phyloP scores from a whole-genome alignment of 53 echinoderm and acorn worm genomes.

The Echinometra lucunter region DNA sequence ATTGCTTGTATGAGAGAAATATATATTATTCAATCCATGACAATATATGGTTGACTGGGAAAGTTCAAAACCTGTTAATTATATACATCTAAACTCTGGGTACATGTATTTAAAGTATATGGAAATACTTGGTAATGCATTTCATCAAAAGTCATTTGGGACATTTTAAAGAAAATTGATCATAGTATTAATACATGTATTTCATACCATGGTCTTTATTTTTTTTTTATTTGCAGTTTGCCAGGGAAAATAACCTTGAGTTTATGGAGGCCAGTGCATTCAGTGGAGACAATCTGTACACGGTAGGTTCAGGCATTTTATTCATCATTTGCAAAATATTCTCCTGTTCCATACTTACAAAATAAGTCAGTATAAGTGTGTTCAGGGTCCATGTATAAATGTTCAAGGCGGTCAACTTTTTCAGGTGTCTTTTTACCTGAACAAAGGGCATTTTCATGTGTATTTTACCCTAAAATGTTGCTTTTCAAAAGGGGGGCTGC shows the following conservation, averaged over 20 bases:
- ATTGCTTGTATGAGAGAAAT: not conserved
- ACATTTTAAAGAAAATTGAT: not conserved
- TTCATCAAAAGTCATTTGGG: not conserved
- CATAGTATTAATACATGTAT: not conserved
- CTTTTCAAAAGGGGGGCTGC: no score
- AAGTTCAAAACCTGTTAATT: no score
- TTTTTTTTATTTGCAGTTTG: conserved; percentile 75
- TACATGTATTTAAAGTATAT: not conserved
- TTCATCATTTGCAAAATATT: not conserved
- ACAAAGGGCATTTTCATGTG: no score
- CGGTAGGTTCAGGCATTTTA: conserved; percentile 69
- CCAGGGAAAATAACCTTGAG: conserved; percentile 83
- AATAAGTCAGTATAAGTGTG: no score
- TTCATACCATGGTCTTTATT: conserved; percentile 18
- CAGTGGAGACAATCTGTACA: conserved; percentile 82
- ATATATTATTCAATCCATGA: not conserved
- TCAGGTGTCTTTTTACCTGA: no score
- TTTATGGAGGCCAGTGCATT: conserved; percentile 95
- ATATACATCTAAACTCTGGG: no score
- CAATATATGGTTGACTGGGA: not conserved
- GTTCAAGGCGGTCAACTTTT: no score
- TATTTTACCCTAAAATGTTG: no score
- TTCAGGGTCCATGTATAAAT: no score
- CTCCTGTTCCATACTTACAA: no score
- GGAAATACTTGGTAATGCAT: not conserved